Evolutionary conservation across 1,140 invertebrate genomes (phyloP).

Genomic region (Drosophila obscura): DNA sequence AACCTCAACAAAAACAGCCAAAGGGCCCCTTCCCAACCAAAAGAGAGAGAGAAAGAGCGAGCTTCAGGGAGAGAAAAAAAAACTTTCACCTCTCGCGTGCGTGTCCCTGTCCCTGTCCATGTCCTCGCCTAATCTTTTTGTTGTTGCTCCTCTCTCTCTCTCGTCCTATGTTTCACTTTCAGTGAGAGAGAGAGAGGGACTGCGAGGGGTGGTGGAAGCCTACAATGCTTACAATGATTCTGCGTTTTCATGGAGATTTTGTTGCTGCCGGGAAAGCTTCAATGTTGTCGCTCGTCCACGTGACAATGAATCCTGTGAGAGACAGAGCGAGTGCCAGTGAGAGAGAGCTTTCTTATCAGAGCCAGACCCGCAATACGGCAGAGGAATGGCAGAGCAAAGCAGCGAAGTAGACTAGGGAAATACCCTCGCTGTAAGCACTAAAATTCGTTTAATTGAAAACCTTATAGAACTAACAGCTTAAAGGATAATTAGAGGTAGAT

Average conservation of each 20-base stretch:
- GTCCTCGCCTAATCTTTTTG: conserved; percentile 68
- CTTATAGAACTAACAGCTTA: no score
- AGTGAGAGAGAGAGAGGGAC: neutral
- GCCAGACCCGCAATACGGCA: conserved; percentile 25
- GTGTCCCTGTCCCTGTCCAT: conserved; percentile 24
- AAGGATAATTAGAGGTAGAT: no score
- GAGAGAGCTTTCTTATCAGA: conserved; percentile 71
- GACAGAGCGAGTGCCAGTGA: neutral
- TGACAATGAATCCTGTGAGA: conserved; percentile 39
- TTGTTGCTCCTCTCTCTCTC: conserved; percentile 59
- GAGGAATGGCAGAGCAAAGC: accelerated
- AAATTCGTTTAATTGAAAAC: no score
- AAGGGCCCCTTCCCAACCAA: conserved; percentile 41
- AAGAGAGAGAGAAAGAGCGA: conserved; percentile 22
- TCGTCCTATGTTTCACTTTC: conserved; percentile 66
- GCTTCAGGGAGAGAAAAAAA: conserved; percentile 11
- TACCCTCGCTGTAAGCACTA: no score
- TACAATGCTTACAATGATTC: conserved; percentile 80
- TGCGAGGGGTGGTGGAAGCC: conserved; percentile 30
- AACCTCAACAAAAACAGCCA: conserved; percentile 71
- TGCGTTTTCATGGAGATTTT: conserved; percentile 75
- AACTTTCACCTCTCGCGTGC: conserved; percentile 59
- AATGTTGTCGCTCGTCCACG: conserved; percentile 60
- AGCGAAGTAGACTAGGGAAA: neutral
- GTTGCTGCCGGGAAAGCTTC: conserved; percentile 51